phyloP scores from a whole-genome alignment of 1,140 invertebrate species.

The Halictus rubicundus region DNA sequence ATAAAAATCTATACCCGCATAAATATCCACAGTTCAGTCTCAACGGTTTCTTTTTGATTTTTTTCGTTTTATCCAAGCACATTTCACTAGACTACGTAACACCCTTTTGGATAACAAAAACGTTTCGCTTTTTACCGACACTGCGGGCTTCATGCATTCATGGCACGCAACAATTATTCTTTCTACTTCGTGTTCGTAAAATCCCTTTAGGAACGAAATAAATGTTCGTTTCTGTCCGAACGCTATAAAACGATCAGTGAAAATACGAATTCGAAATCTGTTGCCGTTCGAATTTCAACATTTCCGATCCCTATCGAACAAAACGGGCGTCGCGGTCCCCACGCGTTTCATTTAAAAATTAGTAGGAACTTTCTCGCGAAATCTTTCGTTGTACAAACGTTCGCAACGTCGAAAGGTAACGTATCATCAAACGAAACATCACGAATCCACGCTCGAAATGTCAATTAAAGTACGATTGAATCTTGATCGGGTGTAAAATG shows the following conservation, averaged over 20 bases:
- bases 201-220: no score
- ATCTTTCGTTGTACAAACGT: constrained; percentile 42
- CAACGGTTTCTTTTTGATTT: constrained; percentile 7
- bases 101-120: not conserved
- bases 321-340: constrained; percentile 9
- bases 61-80: not conserved
- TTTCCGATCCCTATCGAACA: not conserved
- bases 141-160: no score
- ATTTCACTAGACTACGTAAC: constrained; percentile 6
- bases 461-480: constrained; percentile 7
- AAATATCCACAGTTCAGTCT: no score
- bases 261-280: not conserved
- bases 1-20: no score
- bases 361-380: constrained; percentile 36
- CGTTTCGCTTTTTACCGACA: not conserved
- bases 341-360: not conserved
- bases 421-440: constrained; percentile 14
- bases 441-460: constrained; percentile 2
- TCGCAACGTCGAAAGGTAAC: constrained; percentile 19
- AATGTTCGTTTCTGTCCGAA: no score
- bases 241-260: no score
- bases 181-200: no score
- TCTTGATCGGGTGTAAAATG: constrained; percentile 11
- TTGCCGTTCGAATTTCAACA: no score
- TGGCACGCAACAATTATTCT: no score